Evolutionary conservation across 2,888 invertebrate genomes (phyloP), one percentile per base, ranked within the genome.

Genomic region (Volucella bombylans): DNA sequence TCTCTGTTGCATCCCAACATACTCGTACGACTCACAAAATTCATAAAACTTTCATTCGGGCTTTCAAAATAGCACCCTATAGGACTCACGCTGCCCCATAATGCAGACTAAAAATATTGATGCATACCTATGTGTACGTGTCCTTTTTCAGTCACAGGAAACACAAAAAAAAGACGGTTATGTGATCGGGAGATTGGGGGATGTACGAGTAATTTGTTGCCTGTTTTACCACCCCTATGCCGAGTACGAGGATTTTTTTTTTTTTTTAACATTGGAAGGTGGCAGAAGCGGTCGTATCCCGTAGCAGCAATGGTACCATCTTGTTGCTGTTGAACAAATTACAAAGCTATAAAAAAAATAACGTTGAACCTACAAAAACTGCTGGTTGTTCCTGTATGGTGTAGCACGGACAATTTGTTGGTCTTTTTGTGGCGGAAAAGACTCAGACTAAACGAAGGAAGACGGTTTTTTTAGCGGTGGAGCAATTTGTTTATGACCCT

Each of bases 401-500:
- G 31, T 6, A 1, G 6, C 31, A 31, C 1, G 31, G 6, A 31
- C 31, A 6, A 6, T 31, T 18, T 14, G 11, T 61, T 43, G 10
- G 8, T n/a, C 14, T 43, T 49, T 52, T 18, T 61, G 41, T 3
- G 43, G 38, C 18, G 9, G 39, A 47, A 43, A n/a, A 18, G 23
- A 54, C 23, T 49, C 2, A 14, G 45, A 14, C 15, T 43, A 18
- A 59, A 54, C 14, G 38, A 41, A 15, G 23, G 43, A 65, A 50
- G 38, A 23, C 14, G 15, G 18, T 57, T 57, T 23, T 57, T 23
- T 54, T 67, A 54, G 15, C 62, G 8, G 39, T 47, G 39, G 55
- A 64, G 64, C 73, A 64, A 64, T 73, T 73, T 73, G 64, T 73
- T 73, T 73, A 64, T 64, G 72, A 41, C 54, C 72, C 72, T n/a